A percentile compares a stretch with the other conserved stretches of the same genome.
Evolutionary conservation across 2,797 vertebrate species (phyloP).

Genomic region (Arvicola amphibius): DNA sequence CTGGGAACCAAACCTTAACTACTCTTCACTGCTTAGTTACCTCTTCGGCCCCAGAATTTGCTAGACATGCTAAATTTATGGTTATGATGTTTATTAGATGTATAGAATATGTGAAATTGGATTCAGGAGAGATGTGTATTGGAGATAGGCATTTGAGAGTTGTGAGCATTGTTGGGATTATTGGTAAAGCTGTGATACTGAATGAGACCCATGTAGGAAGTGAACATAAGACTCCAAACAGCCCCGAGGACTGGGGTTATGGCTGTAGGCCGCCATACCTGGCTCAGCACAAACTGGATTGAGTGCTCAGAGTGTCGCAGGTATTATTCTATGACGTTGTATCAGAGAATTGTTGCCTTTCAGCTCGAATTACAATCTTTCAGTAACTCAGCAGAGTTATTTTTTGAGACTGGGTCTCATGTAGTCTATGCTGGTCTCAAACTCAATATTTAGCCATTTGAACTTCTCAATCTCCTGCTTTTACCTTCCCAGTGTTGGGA

Average conservation of each 20-base stretch:
- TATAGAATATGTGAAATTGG: neutral
- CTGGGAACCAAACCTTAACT: neutral
- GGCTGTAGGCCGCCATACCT: neutral
- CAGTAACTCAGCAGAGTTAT: neutral
- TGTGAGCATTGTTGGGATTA: neutral
- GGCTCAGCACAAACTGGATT: neutral
- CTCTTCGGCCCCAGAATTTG: neutral
- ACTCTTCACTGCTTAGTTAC: neutral
- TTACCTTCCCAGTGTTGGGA: neutral
- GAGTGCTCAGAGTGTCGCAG: too few species aligned
- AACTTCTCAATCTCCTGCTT: neutral
- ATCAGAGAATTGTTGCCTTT: neutral
- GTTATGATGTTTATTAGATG: neutral
- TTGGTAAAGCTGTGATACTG: neutral
- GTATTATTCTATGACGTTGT: neutral
- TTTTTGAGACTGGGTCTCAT: neutral
- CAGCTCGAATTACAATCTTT: neutral
- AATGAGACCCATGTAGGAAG: neutral
- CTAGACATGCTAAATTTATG: neutral
- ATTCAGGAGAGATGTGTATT: neutral
- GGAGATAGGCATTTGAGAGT: conserved; percentile 2
- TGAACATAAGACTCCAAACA: neutral
- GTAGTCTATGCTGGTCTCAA: neutral
- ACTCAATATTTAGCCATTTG: neutral
- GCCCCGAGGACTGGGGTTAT: neutral